Percentiles rank a stretch among this genome's conserved stretches.
These are phyloP conservation scores for Agelaius phoeniceus DNA, from an alignment of 2,113 vertebrate species.

Conservation along the genomic window DNA sequence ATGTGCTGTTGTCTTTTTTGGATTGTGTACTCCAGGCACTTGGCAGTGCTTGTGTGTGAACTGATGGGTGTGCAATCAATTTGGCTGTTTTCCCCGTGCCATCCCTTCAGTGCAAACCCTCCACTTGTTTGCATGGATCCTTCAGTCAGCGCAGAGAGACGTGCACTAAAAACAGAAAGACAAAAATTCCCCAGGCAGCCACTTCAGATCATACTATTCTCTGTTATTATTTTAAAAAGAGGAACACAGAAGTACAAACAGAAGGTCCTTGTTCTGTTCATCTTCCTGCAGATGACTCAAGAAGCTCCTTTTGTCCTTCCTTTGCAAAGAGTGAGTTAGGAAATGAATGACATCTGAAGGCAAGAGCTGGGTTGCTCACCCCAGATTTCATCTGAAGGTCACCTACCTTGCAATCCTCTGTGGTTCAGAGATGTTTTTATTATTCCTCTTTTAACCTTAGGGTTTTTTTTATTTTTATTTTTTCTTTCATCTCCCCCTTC, in stretches of 20 bases:
- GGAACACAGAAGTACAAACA: neutral
- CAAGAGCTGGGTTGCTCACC: neutral
- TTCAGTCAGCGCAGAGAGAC: neutral
- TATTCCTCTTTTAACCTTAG: neutral
- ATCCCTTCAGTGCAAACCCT: neutral
- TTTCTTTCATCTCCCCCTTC: too few relatives aligned
- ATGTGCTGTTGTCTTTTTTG: slow-evolving; percentile 31
- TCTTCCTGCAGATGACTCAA: neutral
- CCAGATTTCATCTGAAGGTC: slow-evolving; percentile 13
- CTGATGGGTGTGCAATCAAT: slow-evolving; percentile 31
- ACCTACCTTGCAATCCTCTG: slow-evolving; percentile 32
- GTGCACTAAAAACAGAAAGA: neutral
- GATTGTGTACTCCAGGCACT: slow-evolving; percentile 4
- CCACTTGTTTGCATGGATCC: neutral
- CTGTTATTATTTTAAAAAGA: slow-evolving; percentile 27
- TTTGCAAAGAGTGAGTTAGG: neutral
- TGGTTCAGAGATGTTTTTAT: neutral
- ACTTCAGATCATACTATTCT: neutral
- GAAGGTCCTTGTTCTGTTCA: neutral
- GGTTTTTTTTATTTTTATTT: neutral
- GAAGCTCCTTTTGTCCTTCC: neutral
- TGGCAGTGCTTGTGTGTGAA: slow-evolving; percentile 30
- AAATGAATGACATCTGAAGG: neutral
- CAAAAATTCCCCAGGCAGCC: neutral
- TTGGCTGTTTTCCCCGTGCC: neutral